Percentiles rank a stretch among this genome's conserved stretches.
Evolutionary conservation across 2,888 invertebrate species (phyloP).

Genomic region (Lacanobia wlatinum): DNA sequence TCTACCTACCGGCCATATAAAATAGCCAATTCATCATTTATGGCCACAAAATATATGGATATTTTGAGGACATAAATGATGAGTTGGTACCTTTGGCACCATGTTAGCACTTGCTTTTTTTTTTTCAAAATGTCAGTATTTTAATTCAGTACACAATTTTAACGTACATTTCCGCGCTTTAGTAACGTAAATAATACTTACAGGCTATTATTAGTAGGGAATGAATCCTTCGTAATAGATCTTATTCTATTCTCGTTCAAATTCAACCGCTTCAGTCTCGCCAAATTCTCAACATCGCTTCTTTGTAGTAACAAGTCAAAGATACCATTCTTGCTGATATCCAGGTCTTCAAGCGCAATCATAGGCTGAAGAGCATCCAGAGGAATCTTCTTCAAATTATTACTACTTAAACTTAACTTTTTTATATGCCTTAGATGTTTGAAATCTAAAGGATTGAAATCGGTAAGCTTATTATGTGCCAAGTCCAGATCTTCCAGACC

Average conservation of each 20-base stretch:
- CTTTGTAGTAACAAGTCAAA: constrained; percentile 80
- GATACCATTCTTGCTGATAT: constrained; percentile 88
- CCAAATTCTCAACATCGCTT: constrained; percentile 74
- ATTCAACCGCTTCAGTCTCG: constrained; percentile 82
- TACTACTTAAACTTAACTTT: constrained; percentile 87
- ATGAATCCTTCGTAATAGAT: constrained; percentile 83
- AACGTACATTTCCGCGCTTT: background rate
- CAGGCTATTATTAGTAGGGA: constrained; percentile 82
- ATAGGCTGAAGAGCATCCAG: constrained; percentile 82
- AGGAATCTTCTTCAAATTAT: constrained; percentile 83
- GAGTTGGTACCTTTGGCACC: too few relatives aligned
- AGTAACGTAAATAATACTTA: constrained; percentile 73
- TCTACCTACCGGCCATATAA: too few relatives aligned
- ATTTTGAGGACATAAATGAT: too few relatives aligned
- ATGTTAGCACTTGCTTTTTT: too few relatives aligned
- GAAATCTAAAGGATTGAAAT: constrained; percentile 84
- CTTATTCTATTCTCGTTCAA: constrained; percentile 88
- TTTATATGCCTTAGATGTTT: constrained; percentile 78
- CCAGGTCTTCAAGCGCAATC: constrained; percentile 82
- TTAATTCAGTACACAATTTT: background rate
- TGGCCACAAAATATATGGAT: too few relatives aligned
- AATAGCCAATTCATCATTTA: too few relatives aligned
- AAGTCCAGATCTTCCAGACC: constrained; percentile 87
- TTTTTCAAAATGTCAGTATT: background rate
- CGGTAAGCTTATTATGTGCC: constrained; percentile 87